Conservation (phyloP, 2,113 vertebrate genomes). For the Mastomys natalensis region DNA sequence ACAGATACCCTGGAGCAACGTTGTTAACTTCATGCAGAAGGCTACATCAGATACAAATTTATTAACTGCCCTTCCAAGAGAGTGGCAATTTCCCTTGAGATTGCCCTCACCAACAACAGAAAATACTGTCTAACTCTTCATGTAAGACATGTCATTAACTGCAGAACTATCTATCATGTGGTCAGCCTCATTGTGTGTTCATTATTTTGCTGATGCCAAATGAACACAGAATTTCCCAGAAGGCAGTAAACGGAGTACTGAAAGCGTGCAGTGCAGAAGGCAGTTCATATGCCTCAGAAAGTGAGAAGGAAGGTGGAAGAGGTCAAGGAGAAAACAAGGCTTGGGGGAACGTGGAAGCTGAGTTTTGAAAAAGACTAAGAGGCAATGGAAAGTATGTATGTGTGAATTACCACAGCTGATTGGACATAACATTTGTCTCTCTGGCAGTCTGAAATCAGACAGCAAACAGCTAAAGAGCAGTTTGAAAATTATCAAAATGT, state of each 20-base stretch:
- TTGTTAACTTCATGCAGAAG: slow-evolving; percentile 64
- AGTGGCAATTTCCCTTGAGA: slow-evolving; percentile 63
- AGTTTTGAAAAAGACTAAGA: slow-evolving; percentile 59
- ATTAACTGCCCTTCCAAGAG: slow-evolving; percentile 25
- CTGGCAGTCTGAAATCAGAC: slow-evolving; percentile 70
- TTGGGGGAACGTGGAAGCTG: slow-evolving; percentile 66
- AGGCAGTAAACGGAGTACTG: slow-evolving; percentile 53
- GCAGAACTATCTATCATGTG: slow-evolving; percentile 75
- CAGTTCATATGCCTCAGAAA: slow-evolving; percentile 66
- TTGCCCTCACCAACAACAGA: slow-evolving; percentile 16
- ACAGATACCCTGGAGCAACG: slow-evolving; percentile 56
- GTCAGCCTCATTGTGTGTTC: slow-evolving; percentile 55
- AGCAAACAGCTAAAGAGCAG: slow-evolving; percentile 55
- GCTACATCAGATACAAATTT: slow-evolving; percentile 24
- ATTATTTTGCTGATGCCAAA: slow-evolving; percentile 73
- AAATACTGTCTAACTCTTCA: slow-evolving; percentile 47
- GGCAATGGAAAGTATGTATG: slow-evolving; percentile 69
- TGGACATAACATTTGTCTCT: slow-evolving; percentile 66
- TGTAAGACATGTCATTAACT: slow-evolving; percentile 69
- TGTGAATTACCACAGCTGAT: slow-evolving; percentile 60
- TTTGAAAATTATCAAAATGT: slow-evolving; percentile 73
- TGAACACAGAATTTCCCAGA: slow-evolving; percentile 77
- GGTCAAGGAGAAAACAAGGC: slow-evolving; percentile 79
- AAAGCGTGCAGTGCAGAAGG: slow-evolving; percentile 68
- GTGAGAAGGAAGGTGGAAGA: slow-evolving; percentile 67